These are phyloP conservation scores for Enteromius unitaeniatus DNA, from an alignment of 2,797 vertebrate genomes.

Conservation along the genomic window DNA sequence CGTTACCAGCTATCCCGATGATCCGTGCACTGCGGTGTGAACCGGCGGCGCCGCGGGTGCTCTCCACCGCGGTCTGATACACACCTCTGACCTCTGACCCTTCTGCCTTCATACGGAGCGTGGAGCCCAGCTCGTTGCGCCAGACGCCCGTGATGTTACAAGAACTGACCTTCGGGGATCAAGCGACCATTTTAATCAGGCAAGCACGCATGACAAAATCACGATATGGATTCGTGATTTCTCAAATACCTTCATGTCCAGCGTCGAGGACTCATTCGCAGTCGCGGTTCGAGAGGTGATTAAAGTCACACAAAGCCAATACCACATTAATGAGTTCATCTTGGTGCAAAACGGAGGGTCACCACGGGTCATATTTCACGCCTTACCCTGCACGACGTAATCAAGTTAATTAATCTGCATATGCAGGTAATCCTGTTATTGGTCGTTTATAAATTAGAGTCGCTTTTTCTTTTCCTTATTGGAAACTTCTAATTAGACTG, in stretches of 20 bases:
- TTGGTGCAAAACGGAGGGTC: neutral
- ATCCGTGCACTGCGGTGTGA: slow-evolving; percentile 32
- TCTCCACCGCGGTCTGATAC: slow-evolving; percentile 55
- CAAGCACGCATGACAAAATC: neutral
- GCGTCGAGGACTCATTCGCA: neutral
- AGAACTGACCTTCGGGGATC: neutral
- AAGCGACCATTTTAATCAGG: neutral
- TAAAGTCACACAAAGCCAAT: neutral
- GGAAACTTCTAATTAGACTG: neutral
- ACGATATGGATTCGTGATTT: neutral
- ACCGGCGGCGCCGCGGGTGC: slow-evolving; percentile 38
- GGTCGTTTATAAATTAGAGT: neutral
- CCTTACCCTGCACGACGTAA: neutral
- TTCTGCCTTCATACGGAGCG: neutral
- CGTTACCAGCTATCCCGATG: slow-evolving; percentile 49
- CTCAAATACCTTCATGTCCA: slow-evolving; percentile 5
- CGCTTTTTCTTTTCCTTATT: neutral
- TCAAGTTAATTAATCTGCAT: slow-evolving; percentile 33
- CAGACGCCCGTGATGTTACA: slow-evolving; percentile 57
- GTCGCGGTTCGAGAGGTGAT: neutral
- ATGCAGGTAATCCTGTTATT: neutral
- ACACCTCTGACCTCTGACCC: slow-evolving; percentile 50
- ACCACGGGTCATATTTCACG: slow-evolving; percentile 17
- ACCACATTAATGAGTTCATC: slow-evolving; percentile 6
- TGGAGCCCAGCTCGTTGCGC: slow-evolving; percentile 53